Evolutionary conservation across 2,797 vertebrate species (phyloP).

Genomic region (Ctenochaetus hawaiiensis): DNA sequence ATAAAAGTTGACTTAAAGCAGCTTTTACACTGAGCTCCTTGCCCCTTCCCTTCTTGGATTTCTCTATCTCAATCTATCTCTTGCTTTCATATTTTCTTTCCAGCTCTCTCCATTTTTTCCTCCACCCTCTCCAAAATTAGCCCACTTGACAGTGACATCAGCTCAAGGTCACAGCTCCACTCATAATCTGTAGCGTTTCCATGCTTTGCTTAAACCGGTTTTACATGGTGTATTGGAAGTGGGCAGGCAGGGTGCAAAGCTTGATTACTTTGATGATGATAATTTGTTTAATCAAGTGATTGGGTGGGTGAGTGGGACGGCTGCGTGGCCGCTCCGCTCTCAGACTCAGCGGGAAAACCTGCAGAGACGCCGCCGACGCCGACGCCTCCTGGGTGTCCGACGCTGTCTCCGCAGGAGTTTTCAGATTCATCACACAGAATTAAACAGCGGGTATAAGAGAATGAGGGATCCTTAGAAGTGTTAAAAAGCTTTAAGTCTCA

Average conservation of each 20-base stretch:
- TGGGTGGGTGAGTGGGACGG: slow-evolving; percentile 53
- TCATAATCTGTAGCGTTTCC: slow-evolving; percentile 57
- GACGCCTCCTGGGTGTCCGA: slow-evolving; percentile 22
- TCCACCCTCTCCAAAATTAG: slow-evolving; percentile 1
- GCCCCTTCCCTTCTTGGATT: not conserved
- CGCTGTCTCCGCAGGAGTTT: slow-evolving; percentile 12
- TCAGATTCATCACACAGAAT: slow-evolving; percentile 32
- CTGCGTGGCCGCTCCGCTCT: slow-evolving; percentile 35
- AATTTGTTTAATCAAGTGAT: slow-evolving; percentile 76
- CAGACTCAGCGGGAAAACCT: slow-evolving; percentile 38
- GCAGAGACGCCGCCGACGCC: not conserved
- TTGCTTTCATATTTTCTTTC: not conserved
- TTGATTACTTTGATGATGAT: slow-evolving; percentile 72
- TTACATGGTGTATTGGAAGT: slow-evolving; percentile 62
- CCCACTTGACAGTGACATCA: slow-evolving; percentile 41
- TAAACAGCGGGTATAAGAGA: slow-evolving; percentile 11
- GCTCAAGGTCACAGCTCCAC: slow-evolving; percentile 61
- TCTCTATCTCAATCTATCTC: not conserved
- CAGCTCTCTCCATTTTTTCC: not conserved
- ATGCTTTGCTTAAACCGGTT: slow-evolving; percentile 52
- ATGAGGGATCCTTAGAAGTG: slow-evolving; percentile 1
- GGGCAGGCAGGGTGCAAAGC: slow-evolving; percentile 46
- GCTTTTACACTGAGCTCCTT: not conserved
- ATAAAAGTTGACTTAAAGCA: not conserved
- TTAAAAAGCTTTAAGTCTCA: slow-evolving; percentile 18